Evolutionary conservation across 2,797 vertebrate genomes (phyloP), one percentile per base, ranked within the genome.

Genomic region (Acestrorhynchus altus): DNA sequence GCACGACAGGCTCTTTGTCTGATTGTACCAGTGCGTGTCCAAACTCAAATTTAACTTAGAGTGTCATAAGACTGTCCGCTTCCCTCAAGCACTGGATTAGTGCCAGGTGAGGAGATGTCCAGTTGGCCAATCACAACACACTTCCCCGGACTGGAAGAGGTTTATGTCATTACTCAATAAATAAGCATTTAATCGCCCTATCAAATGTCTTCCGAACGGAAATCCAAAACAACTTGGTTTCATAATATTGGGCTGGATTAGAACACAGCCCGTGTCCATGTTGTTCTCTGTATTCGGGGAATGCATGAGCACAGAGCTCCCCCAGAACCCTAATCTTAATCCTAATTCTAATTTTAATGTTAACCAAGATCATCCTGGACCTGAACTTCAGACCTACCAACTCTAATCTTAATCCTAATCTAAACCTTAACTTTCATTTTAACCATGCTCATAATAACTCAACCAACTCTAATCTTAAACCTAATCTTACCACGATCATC

Each of bases 11-110:
- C 16, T 18, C 18, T 65, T 64, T 64, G 59, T 72, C 18, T 47
- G 22, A 71, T 71, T 54, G 57, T 42, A 71, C 68, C 56, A 68
- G 59, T 57, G 49, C 40, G 15, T 72, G 28, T 72, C 60, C 60
- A 72, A 40, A 65, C 51, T 57, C 59, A 18, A 77, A 77, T 69
- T 51, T 46, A 77, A 77, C 28, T 10, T 7, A 39, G 1, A 18
- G 18, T 22, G 39, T 35, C 18, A 52, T 15, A 15, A 65, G 40
- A 4, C 40, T 22, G 63, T 6, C 8, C 8, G 46, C 18, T 31
- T 40, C 59, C 59, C 59, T 39, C 59, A 61, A 39, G 11, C 2
- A 61, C 57, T 16, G n/a, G 57, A 60, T 18, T 8, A 61, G 40
- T 39, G 18, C 31, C 31, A 35, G 9, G 59, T 61, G 31, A 61